Conservation (phyloP, 2,888 invertebrate species). For the Drosophila imparisetae region DNA sequence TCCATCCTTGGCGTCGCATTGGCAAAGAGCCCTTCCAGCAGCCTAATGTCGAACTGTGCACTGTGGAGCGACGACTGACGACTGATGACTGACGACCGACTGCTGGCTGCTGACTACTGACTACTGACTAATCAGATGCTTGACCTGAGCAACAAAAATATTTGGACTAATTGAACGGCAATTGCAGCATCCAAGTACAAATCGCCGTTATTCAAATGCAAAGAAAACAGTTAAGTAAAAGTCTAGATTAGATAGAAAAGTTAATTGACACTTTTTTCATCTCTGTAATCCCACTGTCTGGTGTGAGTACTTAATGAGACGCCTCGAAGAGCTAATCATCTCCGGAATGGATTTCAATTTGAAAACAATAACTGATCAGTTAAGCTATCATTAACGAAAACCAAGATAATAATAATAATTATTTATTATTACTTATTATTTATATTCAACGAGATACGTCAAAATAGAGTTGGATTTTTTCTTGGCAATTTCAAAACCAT, state of each 20-base stretch:
- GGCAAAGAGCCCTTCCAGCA: slow-evolving; percentile 57
- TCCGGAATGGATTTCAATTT: slow-evolving; percentile 38
- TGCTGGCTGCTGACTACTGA: neutral
- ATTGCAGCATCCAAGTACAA: neutral
- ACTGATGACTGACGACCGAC: neutral
- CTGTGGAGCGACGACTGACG: slow-evolving; percentile 25
- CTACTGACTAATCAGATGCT: slow-evolving; percentile 11
- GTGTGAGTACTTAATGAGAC: slow-evolving; percentile 32
- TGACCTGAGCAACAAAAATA: slow-evolving; percentile 17
- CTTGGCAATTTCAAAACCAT: neutral
- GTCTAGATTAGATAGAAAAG: neutral
- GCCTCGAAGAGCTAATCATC: slow-evolving; percentile 48
- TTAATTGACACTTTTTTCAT: neutral
- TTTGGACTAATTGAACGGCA: slow-evolving; percentile 22
- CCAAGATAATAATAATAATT: neutral
- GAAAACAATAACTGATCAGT: slow-evolving; percentile 45
- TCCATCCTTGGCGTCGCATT: slow-evolving; percentile 64
- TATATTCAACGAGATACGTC: neutral
- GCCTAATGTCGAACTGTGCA: slow-evolving; percentile 25
- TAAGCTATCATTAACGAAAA: neutral
- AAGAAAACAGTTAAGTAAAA: neutral
- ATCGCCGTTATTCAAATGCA: neutral
- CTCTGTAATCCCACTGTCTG: slow-evolving; percentile 30
- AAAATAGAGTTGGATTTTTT: neutral
- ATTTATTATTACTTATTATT: neutral